Evolutionary conservation across 1,140 invertebrate species (phyloP).

Genomic region (Drosophila novamexicana): DNA sequence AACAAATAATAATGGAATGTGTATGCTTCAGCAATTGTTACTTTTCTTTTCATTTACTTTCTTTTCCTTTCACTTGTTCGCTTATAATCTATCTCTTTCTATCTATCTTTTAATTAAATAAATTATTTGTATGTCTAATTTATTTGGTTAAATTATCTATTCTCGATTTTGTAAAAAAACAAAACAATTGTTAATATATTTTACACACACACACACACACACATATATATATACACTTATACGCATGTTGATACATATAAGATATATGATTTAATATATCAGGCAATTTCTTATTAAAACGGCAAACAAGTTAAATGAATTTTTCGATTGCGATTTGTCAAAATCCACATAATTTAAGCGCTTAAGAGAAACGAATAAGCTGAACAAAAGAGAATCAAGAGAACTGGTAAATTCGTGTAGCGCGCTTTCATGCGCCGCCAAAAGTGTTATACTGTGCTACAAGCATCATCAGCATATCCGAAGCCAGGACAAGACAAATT

Average conservation of each 20-base stretch:
- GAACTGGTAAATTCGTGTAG: slow-evolving; percentile 31
- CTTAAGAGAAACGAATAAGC: not conserved
- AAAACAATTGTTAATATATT: slow-evolving; percentile 39
- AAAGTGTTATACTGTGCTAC: slow-evolving; percentile 67
- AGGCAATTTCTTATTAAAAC: slow-evolving; percentile 43
- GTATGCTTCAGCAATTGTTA: slow-evolving; percentile 38
- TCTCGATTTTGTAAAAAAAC: slow-evolving; percentile 43
- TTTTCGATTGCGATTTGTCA: slow-evolving; percentile 38
- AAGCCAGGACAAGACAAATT: slow-evolving; percentile 40
- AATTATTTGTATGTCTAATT: slow-evolving; percentile 50
- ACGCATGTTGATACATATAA: slow-evolving; percentile 20
- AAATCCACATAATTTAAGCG: slow-evolving; percentile 5
- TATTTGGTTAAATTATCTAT: slow-evolving; percentile 35
- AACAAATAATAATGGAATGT: slow-evolving; percentile 13
- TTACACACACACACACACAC: slow-evolving; percentile 2
- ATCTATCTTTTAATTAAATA: slow-evolving; percentile 31
- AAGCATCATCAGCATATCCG: slow-evolving; percentile 64
- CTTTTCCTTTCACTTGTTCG: slow-evolving; percentile 9
- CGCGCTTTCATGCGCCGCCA: slow-evolving; percentile 29
- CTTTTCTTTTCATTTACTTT: not conserved
- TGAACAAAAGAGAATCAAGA: slow-evolving; percentile 11
- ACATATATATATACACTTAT: slow-evolving; percentile 12
- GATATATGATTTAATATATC: slow-evolving; percentile 21
- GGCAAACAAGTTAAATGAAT: slow-evolving; percentile 25
- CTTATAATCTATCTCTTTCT: slow-evolving; percentile 11